Conservation (phyloP, 2,888 invertebrate species). For the Keiferia lycopersicella region DNA sequence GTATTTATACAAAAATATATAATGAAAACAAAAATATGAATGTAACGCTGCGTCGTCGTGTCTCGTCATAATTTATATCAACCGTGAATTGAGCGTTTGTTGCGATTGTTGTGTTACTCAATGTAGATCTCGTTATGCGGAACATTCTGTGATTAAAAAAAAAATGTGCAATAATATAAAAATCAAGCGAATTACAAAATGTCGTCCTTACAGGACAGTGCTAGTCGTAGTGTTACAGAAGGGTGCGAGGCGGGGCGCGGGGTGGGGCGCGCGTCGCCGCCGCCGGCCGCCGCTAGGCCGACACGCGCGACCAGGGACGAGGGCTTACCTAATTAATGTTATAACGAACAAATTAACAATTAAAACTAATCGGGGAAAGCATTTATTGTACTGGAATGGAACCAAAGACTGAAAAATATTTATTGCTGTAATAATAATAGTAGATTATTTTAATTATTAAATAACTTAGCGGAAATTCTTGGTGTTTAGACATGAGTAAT, state of each 20-base stretch:
- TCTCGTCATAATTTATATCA: slow-evolving; percentile 12
- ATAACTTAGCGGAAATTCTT: slow-evolving; percentile 25
- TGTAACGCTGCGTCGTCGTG: slow-evolving; percentile 5
- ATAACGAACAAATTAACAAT: slow-evolving; percentile 52
- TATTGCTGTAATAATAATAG: slow-evolving; percentile 68
- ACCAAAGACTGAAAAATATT: slow-evolving; percentile 76
- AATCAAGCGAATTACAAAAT: slow-evolving; percentile 36
- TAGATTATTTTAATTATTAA: slow-evolving; percentile 56
- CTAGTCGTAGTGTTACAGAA: slow-evolving; percentile 54
- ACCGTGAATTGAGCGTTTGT: slow-evolving; percentile 19
- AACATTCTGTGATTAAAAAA: slow-evolving; percentile 65
- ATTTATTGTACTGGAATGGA: slow-evolving; percentile 67
- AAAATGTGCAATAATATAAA: slow-evolving; percentile 67
- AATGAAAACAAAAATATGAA: neutral
- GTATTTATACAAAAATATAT: neutral
- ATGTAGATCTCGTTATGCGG: slow-evolving; percentile 61
- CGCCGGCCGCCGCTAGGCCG: slow-evolving; percentile 23
- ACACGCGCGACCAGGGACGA: slow-evolving; percentile 28
- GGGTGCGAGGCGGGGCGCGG: slow-evolving; percentile 12
- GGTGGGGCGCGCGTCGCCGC: slow-evolving; percentile 29
- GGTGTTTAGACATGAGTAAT: slow-evolving; percentile 17
- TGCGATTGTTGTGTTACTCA: slow-evolving; percentile 34
- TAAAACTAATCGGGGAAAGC: slow-evolving; percentile 48
- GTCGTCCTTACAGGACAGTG: slow-evolving; percentile 51
- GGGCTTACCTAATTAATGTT: slow-evolving; percentile 30